These are phyloP conservation scores for Notechis scutatus DNA, from an alignment of 2,113 vertebrate genomes.

Conservation along the genomic window DNA sequence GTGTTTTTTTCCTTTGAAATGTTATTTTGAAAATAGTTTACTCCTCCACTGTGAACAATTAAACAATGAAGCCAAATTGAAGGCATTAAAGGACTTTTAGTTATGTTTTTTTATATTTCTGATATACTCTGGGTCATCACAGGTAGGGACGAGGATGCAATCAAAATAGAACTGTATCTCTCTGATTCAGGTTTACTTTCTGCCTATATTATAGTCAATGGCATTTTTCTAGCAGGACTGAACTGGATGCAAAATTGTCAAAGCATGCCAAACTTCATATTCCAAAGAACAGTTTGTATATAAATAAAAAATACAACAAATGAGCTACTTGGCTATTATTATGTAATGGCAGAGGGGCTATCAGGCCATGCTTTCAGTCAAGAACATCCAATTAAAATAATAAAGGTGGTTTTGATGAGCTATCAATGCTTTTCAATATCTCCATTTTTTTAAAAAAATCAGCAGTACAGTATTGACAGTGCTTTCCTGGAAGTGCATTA, in stretches of 20 bases:
- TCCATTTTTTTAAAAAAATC: background rate
- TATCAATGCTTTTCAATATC: background rate
- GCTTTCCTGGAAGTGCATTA: background rate
- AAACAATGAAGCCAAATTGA: no score
- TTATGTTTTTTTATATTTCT: no score
- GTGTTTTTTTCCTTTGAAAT: no score
- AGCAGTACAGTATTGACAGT: background rate
- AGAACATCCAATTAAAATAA: constrained; percentile 7
- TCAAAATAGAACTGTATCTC: constrained; percentile 12
- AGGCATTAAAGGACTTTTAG: no score
- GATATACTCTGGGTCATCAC: no score
- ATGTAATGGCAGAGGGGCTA: background rate
- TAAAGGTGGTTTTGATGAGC: background rate
- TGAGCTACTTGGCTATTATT: background rate
- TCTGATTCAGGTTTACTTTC: constrained; percentile 10
- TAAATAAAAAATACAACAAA: constrained; percentile 21
- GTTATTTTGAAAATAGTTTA: no score
- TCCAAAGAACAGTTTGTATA: constrained; percentile 12
- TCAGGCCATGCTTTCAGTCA: background rate
- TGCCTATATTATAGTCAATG: background rate
- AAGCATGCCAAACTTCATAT: background rate
- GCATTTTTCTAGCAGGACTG: constrained; percentile 23
- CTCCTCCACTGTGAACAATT: no score
- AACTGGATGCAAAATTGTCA: constrained; percentile 29
- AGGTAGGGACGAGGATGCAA: background rate